A percentile compares a stretch with the other conserved stretches of the same genome.
These are phyloP conservation scores for Pangasianodon gigas DNA, from an alignment of 2,113 vertebrate species.

Conservation along the genomic window DNA sequence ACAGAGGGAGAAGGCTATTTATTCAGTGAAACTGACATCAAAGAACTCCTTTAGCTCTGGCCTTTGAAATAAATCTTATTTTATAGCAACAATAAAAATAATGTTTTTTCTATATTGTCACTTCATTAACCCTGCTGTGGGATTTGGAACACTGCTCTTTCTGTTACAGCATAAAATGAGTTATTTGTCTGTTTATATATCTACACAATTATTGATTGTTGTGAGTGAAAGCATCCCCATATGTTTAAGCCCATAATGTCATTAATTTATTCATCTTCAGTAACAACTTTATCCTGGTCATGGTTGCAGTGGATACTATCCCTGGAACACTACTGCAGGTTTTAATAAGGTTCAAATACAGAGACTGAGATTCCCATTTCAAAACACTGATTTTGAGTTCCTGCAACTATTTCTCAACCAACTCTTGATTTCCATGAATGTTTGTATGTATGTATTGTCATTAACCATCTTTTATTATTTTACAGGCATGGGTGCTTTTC, in stretches of 20 bases:
- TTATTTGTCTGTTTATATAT: neutral
- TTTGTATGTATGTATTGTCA: neutral
- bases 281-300: neutral
- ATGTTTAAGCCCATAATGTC: neutral
- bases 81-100: neutral
- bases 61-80: neutral
- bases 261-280: neutral
- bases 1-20: neutral
- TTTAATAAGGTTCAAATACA: neutral
- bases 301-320: neutral
- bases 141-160: neutral
- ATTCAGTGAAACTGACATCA: conserved; percentile 3
- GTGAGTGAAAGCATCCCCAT: neutral
- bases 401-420: neutral
- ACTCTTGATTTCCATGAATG: neutral
- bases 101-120: neutral
- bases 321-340: too few relatives aligned
- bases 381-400: neutral
- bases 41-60: neutral
- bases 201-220: neutral
- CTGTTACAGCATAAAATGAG: neutral
- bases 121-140: neutral
- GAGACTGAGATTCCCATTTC: neutral
- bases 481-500: too few relatives aligned
- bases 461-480: neutral